A percentile compares a stretch with the other conserved stretches of the same genome.
phyloP scores from a whole-genome alignment of 2,888 invertebrate species.

The Helicoverpa assulta region DNA sequence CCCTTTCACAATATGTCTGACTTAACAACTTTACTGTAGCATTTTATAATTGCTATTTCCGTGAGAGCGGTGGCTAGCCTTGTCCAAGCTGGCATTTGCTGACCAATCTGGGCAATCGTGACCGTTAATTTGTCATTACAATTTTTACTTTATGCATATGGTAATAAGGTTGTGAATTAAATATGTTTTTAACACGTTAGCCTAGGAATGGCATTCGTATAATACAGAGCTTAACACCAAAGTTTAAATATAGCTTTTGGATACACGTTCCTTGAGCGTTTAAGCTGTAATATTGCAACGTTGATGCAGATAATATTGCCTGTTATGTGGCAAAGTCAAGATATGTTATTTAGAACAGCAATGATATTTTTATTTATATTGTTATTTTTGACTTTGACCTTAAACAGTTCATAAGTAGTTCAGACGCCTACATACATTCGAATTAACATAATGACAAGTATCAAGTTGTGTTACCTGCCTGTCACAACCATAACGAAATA shows the following conservation, averaged over 20 bases:
- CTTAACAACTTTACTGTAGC: conserved; percentile 46
- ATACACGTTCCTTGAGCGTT: conserved; percentile 20
- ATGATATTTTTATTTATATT: too few relatives aligned
- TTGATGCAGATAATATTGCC: not conserved
- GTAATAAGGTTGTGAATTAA: conserved; percentile 32
- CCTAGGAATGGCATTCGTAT: conserved; percentile 24
- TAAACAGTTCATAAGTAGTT: conserved; percentile 4
- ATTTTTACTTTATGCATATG: conserved; percentile 35
- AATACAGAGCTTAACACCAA: conserved; percentile 9
- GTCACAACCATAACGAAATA: conserved; percentile 20
- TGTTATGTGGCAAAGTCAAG: too few relatives aligned
- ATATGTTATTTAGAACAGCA: too few relatives aligned
- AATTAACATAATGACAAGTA: conserved; percentile 12
- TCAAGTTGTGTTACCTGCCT: conserved; percentile 14
- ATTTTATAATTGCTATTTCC: conserved; percentile 59
- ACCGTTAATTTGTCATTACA: conserved; percentile 42
- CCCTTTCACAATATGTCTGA: conserved; percentile 54
- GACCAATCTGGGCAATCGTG: conserved; percentile 54
- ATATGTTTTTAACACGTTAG: conserved; percentile 3
- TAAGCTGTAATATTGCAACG: not conserved
- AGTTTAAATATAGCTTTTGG: conserved; percentile 37
- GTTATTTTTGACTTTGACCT: too few relatives aligned
- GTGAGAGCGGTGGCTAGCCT: conserved; percentile 63
- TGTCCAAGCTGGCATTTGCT: conserved; percentile 59
- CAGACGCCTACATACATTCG: conserved; percentile 9